Evolutionary conservation across 1,140 invertebrate genomes (phyloP), one percentile per base, ranked within the genome.

Genomic region (Macrocentrus cingulum): DNA sequence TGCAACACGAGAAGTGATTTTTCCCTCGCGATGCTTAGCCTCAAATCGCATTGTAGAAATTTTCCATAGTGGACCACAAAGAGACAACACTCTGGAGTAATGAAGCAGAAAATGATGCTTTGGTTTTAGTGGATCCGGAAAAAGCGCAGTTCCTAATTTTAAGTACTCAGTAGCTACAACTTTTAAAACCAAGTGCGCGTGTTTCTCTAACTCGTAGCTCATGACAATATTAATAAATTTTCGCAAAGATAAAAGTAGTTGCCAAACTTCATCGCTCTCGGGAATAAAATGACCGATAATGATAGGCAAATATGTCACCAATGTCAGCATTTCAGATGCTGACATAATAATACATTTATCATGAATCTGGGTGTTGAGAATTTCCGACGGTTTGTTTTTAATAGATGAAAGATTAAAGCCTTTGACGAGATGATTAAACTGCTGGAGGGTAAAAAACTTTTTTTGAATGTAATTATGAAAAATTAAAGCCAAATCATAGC

Each of bases 231-330:
- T 59, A n/a, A 60, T 44, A 11, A 66, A 48, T 11, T 60, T 45
- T 39, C 56, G 59, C 41, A 68, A 34, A 32, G 29, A 13, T 52
- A 62, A 42, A 34, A 62, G 56, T 53, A 62, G 59, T 6, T 50
- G 18, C 67, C 67, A 69, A 5, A 59, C 22, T 19, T 53, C 36
- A 53, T 63, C 46, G 23, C 22, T 18, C 42, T 48, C 32, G 7
- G 48, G 56, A 22, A 68, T 29, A 23, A 65, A 51, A 61, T 69
- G 45, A 44, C 61, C 63, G 23, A 69, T 58, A n/a, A 66, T 59
- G 15, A 69, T 52, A n/a, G 53, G 44, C n/a, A 70, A 67, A 61
- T 64, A 49, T 41, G 51, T 56, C 22, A 66, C 53, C 25, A 70
- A 61, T 34, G 29, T 51, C 19, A 59, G 49, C 60, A 69, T 70